Percentiles rank a stretch among this genome's conserved stretches.
Evolutionary conservation across 2,797 vertebrate species (phyloP).

Genomic region (Semotilus atromaculatus): DNA sequence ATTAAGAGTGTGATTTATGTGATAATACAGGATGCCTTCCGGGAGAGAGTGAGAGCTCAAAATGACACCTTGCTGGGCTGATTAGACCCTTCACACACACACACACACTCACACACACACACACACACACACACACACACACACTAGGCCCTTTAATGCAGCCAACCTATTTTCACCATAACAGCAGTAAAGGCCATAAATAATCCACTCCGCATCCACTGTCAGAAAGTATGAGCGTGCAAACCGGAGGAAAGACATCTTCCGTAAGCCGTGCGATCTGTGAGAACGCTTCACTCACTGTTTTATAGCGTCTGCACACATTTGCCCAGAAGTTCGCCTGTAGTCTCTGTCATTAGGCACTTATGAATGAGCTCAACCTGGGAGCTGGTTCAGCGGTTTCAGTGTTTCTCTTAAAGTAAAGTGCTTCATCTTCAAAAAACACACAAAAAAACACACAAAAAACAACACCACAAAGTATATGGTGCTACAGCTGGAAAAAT

Average conservation of each 20-base stretch:
- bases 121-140: neutral
- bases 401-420: slow-evolving; percentile 30
- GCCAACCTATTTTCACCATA: slow-evolving; percentile 2
- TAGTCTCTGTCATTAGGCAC: slow-evolving; percentile 45
- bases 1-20: slow-evolving; percentile 32
- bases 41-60: slow-evolving; percentile 6
- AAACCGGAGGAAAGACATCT: slow-evolving; percentile 18
- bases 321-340: slow-evolving; percentile 36
- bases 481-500: neutral
- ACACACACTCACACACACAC: neutral
- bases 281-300: slow-evolving; percentile 6
- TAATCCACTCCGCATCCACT: slow-evolving; percentile 1
- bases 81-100: slow-evolving; percentile 29
- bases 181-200: slow-evolving; percentile 33
- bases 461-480: neutral
- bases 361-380: slow-evolving; percentile 58
- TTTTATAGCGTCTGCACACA: slow-evolving; percentile 52
- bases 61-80: slow-evolving; percentile 31
- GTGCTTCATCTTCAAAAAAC: slow-evolving; percentile 33
- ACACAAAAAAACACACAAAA: too few relatives aligned
- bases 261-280: neutral
- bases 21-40: slow-evolving; percentile 29
- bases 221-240: neutral
- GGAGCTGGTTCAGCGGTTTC: slow-evolving; percentile 51
- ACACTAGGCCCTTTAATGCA: slow-evolving; percentile 19